A percentile compares a stretch with the other conserved stretches of the same genome.
Evolutionary conservation across 1,140 invertebrate species (phyloP).

Genomic region (Pachyrhynchus sulphureomaculatus): DNA sequence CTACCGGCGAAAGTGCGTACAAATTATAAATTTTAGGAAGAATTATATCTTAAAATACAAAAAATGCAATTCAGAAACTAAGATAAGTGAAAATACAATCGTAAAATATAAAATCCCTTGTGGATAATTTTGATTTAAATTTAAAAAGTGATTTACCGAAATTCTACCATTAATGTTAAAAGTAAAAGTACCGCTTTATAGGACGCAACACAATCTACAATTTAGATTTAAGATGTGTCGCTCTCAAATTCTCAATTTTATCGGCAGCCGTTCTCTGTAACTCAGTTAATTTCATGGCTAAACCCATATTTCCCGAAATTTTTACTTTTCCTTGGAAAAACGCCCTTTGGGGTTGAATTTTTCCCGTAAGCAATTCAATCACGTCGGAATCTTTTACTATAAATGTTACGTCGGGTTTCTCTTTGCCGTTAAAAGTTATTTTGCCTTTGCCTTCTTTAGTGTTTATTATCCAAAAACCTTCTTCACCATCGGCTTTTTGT

Average conservation of each 20-base stretch:
- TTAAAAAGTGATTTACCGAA: too few relatives aligned
- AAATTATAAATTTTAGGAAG: too few relatives aligned
- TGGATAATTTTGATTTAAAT: too few relatives aligned
- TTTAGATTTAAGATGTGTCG: conserved; percentile 56
- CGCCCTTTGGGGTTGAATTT: conserved; percentile 92
- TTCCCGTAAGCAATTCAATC: conserved; percentile 81
- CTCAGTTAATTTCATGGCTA: conserved; percentile 92
- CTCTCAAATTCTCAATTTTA: conserved; percentile 70
- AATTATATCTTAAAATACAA: too few relatives aligned
- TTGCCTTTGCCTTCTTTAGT: conserved; percentile 85
- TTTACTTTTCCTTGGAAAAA: conserved; percentile 98
- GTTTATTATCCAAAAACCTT: conserved; percentile 88
- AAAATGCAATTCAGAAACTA: too few relatives aligned
- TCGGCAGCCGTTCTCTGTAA: conserved; percentile 71
- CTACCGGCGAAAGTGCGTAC: too few relatives aligned
- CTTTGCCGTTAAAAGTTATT: conserved; percentile 77
- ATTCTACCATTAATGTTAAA: too few relatives aligned
- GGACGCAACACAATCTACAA: too few relatives aligned
- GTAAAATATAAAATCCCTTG: too few relatives aligned
- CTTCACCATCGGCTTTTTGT: conserved; percentile 65
- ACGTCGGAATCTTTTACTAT: conserved; percentile 85
- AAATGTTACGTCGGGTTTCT: conserved; percentile 90
- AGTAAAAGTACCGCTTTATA: too few relatives aligned
- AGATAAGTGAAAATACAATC: too few relatives aligned
- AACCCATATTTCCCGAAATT: conserved; percentile 93